These are phyloP conservation scores for Myathropa florea DNA, from an alignment of 2,888 invertebrate genomes.

Conservation along the genomic window DNA sequence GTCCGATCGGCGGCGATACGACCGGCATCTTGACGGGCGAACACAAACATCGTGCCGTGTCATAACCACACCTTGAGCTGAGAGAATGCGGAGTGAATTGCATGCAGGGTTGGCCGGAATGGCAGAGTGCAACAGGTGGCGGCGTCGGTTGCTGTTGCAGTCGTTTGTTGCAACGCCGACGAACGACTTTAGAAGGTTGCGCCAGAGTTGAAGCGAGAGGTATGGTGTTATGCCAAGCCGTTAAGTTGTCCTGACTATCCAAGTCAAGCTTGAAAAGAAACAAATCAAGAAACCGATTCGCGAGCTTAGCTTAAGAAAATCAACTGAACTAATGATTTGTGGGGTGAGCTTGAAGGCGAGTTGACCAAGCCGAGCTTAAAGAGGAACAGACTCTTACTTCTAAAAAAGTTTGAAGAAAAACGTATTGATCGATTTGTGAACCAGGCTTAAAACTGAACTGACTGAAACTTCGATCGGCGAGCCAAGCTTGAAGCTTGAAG, in stretches of 20 bases:
- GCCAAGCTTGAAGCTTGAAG: too few relatives aligned
- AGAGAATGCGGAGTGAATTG: not conserved
- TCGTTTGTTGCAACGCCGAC: not conserved
- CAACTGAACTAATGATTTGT: too few relatives aligned
- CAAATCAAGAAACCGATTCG: too few relatives aligned
- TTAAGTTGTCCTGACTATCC: conserved; percentile 3
- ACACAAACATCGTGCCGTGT: conserved; percentile 41
- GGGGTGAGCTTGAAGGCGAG: too few relatives aligned
- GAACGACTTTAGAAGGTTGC: not conserved
- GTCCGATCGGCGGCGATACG: conserved; percentile 51
- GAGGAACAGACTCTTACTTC: too few relatives aligned
- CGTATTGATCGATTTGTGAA: too few relatives aligned
- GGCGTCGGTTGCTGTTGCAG: not conserved
- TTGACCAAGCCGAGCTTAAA: too few relatives aligned
- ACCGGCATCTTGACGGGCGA: not conserved
- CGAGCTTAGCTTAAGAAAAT: too few relatives aligned
- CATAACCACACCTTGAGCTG: conserved; percentile 58
- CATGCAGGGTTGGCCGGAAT: not conserved
- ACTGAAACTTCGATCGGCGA: too few relatives aligned
- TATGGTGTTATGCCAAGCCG: not conserved
- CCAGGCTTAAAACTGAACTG: too few relatives aligned
- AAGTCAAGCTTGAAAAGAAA: too few relatives aligned
- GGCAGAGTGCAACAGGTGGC: conserved; percentile 28
- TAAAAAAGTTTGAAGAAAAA: too few relatives aligned
- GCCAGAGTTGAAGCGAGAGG: not conserved